Percentiles rank a stretch among this genome's conserved stretches.
Evolutionary conservation across 2,113 vertebrate species (phyloP).

Genomic region (Malaclemys terrapin): DNA sequence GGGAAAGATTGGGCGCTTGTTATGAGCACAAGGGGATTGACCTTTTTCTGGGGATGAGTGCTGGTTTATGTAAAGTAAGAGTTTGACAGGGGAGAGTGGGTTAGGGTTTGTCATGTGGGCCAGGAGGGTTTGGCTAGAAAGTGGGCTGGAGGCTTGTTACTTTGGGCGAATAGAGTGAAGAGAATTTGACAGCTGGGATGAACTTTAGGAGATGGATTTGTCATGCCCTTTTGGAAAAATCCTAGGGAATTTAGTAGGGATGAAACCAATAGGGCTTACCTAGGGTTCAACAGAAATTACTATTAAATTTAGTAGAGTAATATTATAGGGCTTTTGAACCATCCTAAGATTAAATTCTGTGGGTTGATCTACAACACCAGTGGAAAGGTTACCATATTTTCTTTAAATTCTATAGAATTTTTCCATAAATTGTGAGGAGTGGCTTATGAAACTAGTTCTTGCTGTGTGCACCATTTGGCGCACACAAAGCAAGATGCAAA

Average conservation of each 20-base stretch:
- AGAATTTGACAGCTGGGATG: background rate
- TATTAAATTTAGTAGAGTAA: background rate
- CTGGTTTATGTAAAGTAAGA: background rate
- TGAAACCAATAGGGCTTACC: background rate
- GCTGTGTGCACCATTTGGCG: too few relatives aligned
- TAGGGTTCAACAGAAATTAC: background rate
- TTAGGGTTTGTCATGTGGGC: background rate
- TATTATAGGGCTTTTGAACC: background rate
- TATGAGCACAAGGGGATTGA: background rate
- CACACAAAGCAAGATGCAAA: background rate
- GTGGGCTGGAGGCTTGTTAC: background rate
- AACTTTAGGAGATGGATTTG: background rate
- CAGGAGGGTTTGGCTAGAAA: background rate
- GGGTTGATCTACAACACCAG: background rate
- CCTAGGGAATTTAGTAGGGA: background rate
- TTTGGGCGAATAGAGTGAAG: background rate
- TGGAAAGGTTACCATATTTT: background rate
- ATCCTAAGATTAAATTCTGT: background rate
- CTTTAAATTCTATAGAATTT: background rate
- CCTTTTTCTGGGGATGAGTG: accelerated
- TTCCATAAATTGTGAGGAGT: background rate
- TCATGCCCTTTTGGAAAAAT: background rate
- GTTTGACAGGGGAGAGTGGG: background rate
- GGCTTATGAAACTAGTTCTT: background rate
- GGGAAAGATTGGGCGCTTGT: accelerated